Conservation (phyloP, 2,888 invertebrate species). For the Sialis lutaria region DNA sequence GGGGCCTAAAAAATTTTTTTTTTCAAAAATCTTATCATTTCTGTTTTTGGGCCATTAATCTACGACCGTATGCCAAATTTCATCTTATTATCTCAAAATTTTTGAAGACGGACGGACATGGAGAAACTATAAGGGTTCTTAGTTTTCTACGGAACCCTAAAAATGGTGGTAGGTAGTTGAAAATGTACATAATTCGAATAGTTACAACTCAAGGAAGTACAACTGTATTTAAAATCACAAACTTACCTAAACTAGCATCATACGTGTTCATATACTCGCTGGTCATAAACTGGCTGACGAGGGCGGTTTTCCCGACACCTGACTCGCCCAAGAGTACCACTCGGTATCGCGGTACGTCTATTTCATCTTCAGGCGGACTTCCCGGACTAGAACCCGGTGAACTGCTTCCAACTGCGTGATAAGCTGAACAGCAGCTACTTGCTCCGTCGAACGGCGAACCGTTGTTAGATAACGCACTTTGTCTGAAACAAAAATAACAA, state of each 20-base stretch:
- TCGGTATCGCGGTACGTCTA: constrained; percentile 57
- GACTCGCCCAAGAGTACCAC: constrained; percentile 70
- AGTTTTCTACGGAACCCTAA: too few species aligned
- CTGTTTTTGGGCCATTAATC: too few species aligned
- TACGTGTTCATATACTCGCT: constrained; percentile 93
- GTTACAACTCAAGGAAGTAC: too few species aligned
- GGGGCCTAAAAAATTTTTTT: too few species aligned
- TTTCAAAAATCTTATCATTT: too few species aligned
- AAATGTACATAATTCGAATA: too few species aligned
- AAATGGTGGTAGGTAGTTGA: too few species aligned
- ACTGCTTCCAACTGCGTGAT: constrained; percentile 59
- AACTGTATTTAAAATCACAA: background rate
- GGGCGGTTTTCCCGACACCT: constrained; percentile 78
- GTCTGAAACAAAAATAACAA: constrained; percentile 29
- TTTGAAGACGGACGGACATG: too few species aligned
- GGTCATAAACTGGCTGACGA: constrained; percentile 87
- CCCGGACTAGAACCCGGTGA: constrained; percentile 43
- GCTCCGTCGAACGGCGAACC: constrained; percentile 66
- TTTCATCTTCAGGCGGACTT: constrained; percentile 36
- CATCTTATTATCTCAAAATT: too few species aligned
- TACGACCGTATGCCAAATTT: too few species aligned
- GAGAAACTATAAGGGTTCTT: too few species aligned
- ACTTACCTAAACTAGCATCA: constrained; percentile 75
- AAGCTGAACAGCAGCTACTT: constrained; percentile 70
- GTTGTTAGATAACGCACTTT: constrained; percentile 48